These are phyloP conservation scores for Amphipyra berbera DNA, from an alignment of 2,888 invertebrate species.

Conservation along the genomic window DNA sequence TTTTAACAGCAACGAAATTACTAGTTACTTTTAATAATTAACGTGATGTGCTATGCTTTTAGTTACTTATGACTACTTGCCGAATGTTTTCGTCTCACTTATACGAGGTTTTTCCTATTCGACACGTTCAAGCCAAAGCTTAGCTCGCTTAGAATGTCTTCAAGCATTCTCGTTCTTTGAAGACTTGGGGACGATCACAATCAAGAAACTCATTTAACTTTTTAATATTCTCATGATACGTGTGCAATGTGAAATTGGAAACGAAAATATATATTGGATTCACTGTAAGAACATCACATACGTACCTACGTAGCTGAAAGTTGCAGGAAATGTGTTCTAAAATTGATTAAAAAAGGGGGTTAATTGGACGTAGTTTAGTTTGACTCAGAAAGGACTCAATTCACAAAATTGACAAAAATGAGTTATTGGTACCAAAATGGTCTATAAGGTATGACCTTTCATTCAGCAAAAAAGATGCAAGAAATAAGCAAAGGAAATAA, in stretches of 20 bases:
- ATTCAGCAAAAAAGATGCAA: too few species aligned
- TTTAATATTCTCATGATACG: constrained; percentile 19
- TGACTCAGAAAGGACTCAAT: too few species aligned
- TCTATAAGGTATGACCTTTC: too few species aligned
- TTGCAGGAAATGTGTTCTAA: too few species aligned
- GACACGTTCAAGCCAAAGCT: constrained; percentile 1
- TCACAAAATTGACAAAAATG: too few species aligned
- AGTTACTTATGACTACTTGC: background rate
- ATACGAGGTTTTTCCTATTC: constrained; percentile 1
- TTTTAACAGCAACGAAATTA: constrained; percentile 32
- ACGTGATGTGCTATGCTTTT: background rate
- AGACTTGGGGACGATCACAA: constrained; percentile 11
- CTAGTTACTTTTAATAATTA: constrained; percentile 13
- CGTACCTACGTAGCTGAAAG: too few species aligned
- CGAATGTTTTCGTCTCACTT: constrained; percentile 3
- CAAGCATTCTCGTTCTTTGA: constrained; percentile 31
- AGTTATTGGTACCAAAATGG: too few species aligned
- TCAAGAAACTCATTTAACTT: constrained; percentile 42
- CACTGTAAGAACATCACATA: too few species aligned
- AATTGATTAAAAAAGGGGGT: too few species aligned
- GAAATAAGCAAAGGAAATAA: too few species aligned
- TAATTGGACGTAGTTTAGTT: too few species aligned
- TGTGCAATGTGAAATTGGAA: constrained; percentile 35
- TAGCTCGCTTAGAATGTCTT: constrained; percentile 7
- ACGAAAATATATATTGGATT: constrained; percentile 3